Conservation (phyloP, 1,140 invertebrate genomes). For the Leptopilina clavipes region DNA sequence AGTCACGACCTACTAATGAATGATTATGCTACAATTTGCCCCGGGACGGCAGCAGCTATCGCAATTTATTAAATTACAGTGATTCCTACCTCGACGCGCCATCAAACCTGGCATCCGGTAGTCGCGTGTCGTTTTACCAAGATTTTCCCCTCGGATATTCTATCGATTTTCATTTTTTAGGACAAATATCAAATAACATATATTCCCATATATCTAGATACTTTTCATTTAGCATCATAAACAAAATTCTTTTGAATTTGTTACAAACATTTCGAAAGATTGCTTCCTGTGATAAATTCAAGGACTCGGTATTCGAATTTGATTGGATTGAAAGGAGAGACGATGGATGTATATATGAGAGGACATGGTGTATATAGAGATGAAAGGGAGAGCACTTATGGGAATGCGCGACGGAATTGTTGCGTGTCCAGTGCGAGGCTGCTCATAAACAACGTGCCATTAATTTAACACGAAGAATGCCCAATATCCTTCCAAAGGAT, state of each 20-base stretch:
- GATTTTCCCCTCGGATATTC: slow-evolving; percentile 19
- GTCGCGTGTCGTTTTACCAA: slow-evolving; percentile 58
- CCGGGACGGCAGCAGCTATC: slow-evolving; percentile 68
- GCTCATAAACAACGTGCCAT: slow-evolving; percentile 72
- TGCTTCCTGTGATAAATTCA: too few species aligned
- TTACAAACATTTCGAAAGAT: too few species aligned
- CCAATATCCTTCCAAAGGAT: slow-evolving; percentile 67
- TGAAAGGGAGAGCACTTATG: slow-evolving; percentile 55
- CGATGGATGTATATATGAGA: not conserved
- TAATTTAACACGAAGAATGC: slow-evolving; percentile 71
- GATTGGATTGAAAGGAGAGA: too few species aligned
- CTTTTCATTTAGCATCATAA: not conserved
- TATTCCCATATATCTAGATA: not conserved
- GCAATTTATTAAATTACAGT: slow-evolving; percentile 75
- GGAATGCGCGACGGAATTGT: slow-evolving; percentile 70
- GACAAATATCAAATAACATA: slow-evolving; percentile 29
- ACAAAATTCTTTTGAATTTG: not conserved
- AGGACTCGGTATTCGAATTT: too few species aligned
- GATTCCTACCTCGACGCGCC: slow-evolving; percentile 61
- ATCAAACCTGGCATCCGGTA: slow-evolving; percentile 65
- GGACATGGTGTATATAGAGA: not conserved
- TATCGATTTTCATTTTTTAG: slow-evolving; percentile 26
- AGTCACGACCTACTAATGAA: slow-evolving; percentile 75
- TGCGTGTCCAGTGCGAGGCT: slow-evolving; percentile 66
- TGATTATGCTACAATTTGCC: slow-evolving; percentile 74